phyloP scores from a whole-genome alignment of 2,797 vertebrate species.

The Chrosomus eos region DNA sequence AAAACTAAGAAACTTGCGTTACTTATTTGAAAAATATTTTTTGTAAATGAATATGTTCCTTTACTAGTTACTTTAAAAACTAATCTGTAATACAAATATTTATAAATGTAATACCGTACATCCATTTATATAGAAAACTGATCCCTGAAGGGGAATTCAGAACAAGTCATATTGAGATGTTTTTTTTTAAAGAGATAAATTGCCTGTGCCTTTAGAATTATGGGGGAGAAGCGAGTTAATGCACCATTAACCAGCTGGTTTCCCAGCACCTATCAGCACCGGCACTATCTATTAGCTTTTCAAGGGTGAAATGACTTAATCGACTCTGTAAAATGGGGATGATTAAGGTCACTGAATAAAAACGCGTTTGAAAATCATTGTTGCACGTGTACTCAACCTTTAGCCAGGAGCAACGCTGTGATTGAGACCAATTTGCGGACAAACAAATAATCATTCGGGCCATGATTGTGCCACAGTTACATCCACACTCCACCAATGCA shows the following conservation, averaged over 20 bases:
- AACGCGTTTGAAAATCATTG: not conserved
- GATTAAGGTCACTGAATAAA: conserved; percentile 36
- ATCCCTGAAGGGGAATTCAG: not conserved
- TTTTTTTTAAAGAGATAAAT: not conserved
- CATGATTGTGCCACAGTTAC: conserved; percentile 4
- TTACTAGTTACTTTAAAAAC: no score
- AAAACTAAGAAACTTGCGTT: no score
- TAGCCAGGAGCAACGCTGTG: conserved; percentile 7
- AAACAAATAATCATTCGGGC: not conserved
- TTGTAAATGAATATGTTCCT: no score
- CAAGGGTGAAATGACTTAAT: conserved; percentile 34
- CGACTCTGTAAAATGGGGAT: conserved; percentile 29
- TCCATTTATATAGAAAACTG: not conserved
- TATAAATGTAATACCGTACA: no score
- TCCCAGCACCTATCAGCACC: not conserved
- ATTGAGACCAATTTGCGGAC: conserved; percentile 28
- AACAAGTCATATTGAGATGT: not conserved
- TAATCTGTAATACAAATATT: not conserved
- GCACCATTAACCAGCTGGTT: conserved; percentile 34
- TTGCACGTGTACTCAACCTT: conserved; percentile 4
- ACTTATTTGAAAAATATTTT: no score
- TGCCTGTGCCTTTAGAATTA: not conserved
- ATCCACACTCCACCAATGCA: not conserved
- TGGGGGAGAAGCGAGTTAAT: not conserved
- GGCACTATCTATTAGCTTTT: conserved; percentile 11